A percentile compares a stretch with the other conserved stretches of the same genome.
Conservation (phyloP, 2,888 invertebrate species). For the Oeneis ivallda region DNA sequence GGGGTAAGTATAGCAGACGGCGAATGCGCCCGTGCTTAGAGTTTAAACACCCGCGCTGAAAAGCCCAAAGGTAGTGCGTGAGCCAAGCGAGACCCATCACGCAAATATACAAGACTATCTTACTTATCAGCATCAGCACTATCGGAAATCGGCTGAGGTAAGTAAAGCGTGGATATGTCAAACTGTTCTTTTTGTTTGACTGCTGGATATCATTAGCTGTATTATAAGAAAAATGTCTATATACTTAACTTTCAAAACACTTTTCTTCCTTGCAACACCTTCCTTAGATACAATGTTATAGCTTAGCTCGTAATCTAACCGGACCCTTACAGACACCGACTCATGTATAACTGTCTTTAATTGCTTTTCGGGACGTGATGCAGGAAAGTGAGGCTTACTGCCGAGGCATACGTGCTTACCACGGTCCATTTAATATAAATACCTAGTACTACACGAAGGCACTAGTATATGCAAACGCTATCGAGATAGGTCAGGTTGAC, state of each 20-base stretch:
- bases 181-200: no score
- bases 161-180: no score
- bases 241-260: no score
- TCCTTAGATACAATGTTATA: background rate
- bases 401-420: slow-evolving; percentile 27
- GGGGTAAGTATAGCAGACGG: background rate
- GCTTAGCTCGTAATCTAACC: slow-evolving; percentile 12
- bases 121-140: no score
- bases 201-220: no score
- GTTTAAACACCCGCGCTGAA: no score
- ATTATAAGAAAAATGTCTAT: no score
- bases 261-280: no score
- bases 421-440: slow-evolving; percentile 39
- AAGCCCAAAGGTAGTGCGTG: no score
- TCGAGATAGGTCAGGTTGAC: slow-evolving; percentile 25
- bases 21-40: background rate
- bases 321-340: slow-evolving; percentile 25
- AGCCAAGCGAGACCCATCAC: no score
- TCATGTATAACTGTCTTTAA: slow-evolving; percentile 59
- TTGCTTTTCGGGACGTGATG: slow-evolving; percentile 53
- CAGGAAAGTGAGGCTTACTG: slow-evolving; percentile 42
- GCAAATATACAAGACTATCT: no score
- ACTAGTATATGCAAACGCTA: slow-evolving; percentile 23
- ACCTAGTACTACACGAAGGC: slow-evolving; percentile 15
- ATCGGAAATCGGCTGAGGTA: no score